These are phyloP conservation scores for Corvus hawaiiensis DNA, from an alignment of 2,113 vertebrate genomes.

Conservation along the genomic window DNA sequence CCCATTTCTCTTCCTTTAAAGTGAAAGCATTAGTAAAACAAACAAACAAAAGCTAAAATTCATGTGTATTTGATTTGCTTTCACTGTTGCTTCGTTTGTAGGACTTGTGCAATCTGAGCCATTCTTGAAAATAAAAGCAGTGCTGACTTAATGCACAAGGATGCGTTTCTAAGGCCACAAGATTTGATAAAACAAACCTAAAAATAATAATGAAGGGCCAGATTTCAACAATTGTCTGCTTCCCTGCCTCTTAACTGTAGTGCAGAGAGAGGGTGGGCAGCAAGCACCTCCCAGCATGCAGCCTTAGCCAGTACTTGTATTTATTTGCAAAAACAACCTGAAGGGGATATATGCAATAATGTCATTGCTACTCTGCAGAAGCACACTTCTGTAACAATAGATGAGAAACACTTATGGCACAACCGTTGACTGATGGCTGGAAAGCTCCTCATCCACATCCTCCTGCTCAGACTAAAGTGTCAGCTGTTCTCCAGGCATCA, in stretches of 20 bases:
- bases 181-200: background rate
- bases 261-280: background rate
- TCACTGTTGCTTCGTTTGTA: background rate
- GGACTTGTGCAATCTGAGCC: slow-evolving; percentile 40
- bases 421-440: background rate
- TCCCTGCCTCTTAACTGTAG: background rate
- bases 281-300: background rate
- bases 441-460: background rate
- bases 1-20: background rate
- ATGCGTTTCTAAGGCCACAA: background rate
- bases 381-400: slow-evolving; percentile 11
- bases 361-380: slow-evolving; percentile 9
- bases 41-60: background rate
- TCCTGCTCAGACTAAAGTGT: background rate
- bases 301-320: background rate
- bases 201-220: background rate
- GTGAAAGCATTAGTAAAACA: background rate
- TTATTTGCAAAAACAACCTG: background rate
- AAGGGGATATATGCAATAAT: slow-evolving; percentile 29
- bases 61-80: background rate
- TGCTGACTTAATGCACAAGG: background rate
- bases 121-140: slow-evolving; percentile 16
- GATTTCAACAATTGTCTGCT: background rate
- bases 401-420: background rate
- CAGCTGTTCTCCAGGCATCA: background rate